Base-by-base conservation (phyloP, 2,113 vertebrate genomes). In the Clarias gariepinus region DNA sequence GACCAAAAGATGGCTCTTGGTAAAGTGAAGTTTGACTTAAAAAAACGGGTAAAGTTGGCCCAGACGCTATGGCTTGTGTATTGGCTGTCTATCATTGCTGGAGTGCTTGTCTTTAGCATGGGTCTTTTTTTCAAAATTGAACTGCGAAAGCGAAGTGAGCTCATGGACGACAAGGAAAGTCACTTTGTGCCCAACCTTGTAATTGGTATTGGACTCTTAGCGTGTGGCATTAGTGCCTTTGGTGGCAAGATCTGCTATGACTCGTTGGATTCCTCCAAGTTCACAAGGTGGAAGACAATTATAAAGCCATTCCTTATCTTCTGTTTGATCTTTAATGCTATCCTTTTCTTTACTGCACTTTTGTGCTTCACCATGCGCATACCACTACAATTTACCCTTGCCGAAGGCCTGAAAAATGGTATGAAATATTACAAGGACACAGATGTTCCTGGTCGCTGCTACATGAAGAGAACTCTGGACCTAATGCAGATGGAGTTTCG, bases 381-480 rank as follows among this genome's bases (percentile, higher is more conserved):
- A 80, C 96, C 97, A 0, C 93, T 99, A 92, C 97, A 98, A 83
- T 96, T 93, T 91, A 97, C 97, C 0, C 92, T 99, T 91, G 94
- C 96, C 0, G 95, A 96, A 0, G 98, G 98, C 33, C 95, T 99
- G 91, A 97, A 92, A 94, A 98, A 93, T 0, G 94, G 97, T 83
- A 97, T 99, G 98, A 97, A 94, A 89, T 99, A 91, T 93, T 99
- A 99, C 93, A 96, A 97, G 89, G 98, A 99, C 94, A 98, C 98
- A 0, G 98, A 99, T 92, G 99, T 97, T 1, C 97, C 98, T 0
- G 98, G 98, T 11, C 94, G 96, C 52, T 99, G 98, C 93, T 99
- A 98, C 95, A 98, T 99, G 98, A 99, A 99, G 95, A 97, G 96
- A 94, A 99, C 98, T 83, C 95, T 99, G 0, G 98, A 99, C 92